Base-by-base conservation (phyloP, 1,140 invertebrate species). In the Lucilia cuprina region DNA sequence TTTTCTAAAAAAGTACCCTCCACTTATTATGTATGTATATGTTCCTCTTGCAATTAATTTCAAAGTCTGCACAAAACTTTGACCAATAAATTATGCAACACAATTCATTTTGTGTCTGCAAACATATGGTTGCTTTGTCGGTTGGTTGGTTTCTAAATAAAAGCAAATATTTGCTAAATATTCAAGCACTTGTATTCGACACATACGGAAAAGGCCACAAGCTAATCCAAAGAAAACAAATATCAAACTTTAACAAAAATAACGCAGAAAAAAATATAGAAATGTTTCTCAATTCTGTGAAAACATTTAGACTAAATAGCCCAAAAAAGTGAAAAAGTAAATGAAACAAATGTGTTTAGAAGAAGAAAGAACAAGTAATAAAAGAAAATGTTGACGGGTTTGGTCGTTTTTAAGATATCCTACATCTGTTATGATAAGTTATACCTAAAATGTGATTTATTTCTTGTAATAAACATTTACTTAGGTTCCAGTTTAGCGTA, bases 11-110 rank as follows among this genome's bases (percentile, higher is more conserved):
- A 30, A 30, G 25, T 30, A 30, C 25, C 3, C 25, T 30, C 25
- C 25, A 30, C 25, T 2, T 30, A 30, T 30, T 30, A 30, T 30
- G 25, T 30, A 30, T 30, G 25, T 30, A 30, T 30, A 30, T 30
- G 25, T 30, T 30, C 5, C 5, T 41, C 5, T 41, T 41, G 41
- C 41, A 41, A 55, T 78, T 41, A 35, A 35, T 78, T 34, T 35
- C n/a, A 25, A 30, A 75, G 75, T 78, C 75, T 78, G 75, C 10
- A 10, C 75, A 35, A 49, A 49, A 78, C 75, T 41, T 78, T 41
- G 34, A 78, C 75, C 14, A 78, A 78, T 70, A 70, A 70, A 70
- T 70, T 21, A 70, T 70, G 65, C 65, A 70, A 70, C 19, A 70
- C n/a, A 70, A 21, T 70, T 70, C 65, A 21, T 70, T 70, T 21